Percentiles rank a stretch among this genome's conserved stretches.
phyloP scores from a whole-genome alignment of 35 echinoderm and acorn worm species.

The Acanthaster planci region DNA sequence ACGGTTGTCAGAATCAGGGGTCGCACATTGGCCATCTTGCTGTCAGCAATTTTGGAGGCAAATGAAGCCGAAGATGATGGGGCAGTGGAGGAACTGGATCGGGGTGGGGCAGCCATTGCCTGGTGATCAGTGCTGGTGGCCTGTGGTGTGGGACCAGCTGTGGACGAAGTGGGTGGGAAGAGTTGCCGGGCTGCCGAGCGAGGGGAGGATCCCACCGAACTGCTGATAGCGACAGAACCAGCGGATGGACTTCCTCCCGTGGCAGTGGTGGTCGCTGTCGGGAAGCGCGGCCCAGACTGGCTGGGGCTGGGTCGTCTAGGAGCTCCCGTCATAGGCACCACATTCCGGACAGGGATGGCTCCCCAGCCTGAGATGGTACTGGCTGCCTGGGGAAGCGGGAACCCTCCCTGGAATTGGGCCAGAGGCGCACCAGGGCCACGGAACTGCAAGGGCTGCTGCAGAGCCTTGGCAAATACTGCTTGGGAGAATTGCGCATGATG shows the following conservation, averaged over 20 bases:
- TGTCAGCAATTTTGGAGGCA: constrained; percentile 53
- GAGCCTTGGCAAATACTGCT: constrained; percentile 22
- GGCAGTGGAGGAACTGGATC: not conserved
- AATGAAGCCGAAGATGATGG: constrained; percentile 35
- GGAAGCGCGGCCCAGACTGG: not conserved
- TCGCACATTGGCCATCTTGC: constrained; percentile 27
- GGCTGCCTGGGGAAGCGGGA: constrained; percentile 9
- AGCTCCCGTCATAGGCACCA: not conserved
- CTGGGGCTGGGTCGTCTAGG: constrained; percentile 3
- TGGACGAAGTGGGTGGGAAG: constrained; percentile 45
- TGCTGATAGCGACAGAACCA: not conserved
- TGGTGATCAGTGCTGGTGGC: constrained; percentile 25
- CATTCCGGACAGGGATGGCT: constrained; percentile 1
- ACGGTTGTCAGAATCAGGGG: constrained; percentile 6
- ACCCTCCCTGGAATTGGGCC: constrained; percentile 24
- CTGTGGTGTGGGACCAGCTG: constrained; percentile 5
- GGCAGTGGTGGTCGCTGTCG: constrained; percentile 6
- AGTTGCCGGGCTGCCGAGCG: constrained; percentile 42
- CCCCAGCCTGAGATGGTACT: constrained; percentile 19
- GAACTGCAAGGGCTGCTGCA: constrained; percentile 28
- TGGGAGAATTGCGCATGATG: constrained; percentile 5
- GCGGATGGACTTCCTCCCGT: constrained; percentile 2
- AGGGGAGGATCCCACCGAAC: not conserved
- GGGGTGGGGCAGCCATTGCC: not conserved
- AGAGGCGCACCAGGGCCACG: constrained; percentile 27